Percentiles rank a stretch among this genome's conserved stretches.
Evolutionary conservation across 2,888 invertebrate species (phyloP).

Genomic region (Drosophila histrio): DNA sequence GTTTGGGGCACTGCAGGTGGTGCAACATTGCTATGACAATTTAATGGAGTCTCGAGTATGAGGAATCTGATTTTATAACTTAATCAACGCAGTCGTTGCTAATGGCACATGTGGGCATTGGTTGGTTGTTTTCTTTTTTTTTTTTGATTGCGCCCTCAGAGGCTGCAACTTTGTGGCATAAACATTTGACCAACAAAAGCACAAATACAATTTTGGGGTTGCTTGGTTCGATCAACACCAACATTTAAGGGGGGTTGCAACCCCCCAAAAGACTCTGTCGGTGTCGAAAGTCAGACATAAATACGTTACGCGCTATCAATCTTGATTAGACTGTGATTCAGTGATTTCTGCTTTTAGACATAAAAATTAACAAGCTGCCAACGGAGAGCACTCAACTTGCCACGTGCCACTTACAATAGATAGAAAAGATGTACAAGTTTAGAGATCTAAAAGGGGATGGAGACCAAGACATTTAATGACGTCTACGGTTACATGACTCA

Average conservation of each 20-base stretch:
- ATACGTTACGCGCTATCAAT: constrained; percentile 84
- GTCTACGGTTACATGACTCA: constrained; percentile 66
- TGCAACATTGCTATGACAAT: constrained; percentile 19
- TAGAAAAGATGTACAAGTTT: constrained; percentile 1
- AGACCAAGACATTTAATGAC: constrained; percentile 43
- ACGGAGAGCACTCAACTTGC: constrained; percentile 57
- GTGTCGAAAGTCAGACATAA: constrained; percentile 72
- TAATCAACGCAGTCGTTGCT: constrained; percentile 74
- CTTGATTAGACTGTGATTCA: constrained; percentile 81
- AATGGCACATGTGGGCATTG: constrained; percentile 77
- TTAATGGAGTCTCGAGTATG: constrained; percentile 37
- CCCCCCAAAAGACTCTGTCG: background rate
- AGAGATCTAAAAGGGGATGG: background rate
- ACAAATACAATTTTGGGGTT: constrained; percentile 46
- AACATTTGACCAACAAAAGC: constrained; percentile 73
- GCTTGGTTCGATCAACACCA: background rate
- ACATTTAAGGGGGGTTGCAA: constrained; percentile 1
- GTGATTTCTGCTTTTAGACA: constrained; percentile 81
- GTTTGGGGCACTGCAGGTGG: background rate
- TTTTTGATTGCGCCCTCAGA: constrained; percentile 28
- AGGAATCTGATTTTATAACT: constrained; percentile 69
- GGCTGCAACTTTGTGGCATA: constrained; percentile 67
- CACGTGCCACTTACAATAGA: constrained; percentile 26
- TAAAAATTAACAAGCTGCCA: constrained; percentile 65
- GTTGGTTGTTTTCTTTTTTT: constrained; percentile 7